Conservation (phyloP, 2,888 invertebrate species). For the Arge pagana region DNA sequence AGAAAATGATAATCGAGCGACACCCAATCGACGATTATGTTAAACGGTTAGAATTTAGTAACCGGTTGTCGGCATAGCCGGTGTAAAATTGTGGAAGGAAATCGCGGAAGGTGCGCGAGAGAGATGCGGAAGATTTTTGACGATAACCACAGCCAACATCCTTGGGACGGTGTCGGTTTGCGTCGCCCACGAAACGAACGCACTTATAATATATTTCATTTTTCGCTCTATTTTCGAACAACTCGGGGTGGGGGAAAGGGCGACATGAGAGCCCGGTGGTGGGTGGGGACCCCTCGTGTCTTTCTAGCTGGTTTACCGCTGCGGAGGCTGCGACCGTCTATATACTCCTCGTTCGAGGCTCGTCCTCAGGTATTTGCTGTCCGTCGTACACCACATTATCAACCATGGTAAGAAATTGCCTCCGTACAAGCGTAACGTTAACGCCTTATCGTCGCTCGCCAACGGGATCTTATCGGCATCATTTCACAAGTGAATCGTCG, state of each 20-base stretch:
- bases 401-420: conserved; percentile 53
- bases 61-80: too few relatives aligned
- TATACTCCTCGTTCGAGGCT: conserved; percentile 49
- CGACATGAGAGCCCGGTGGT: conserved; percentile 2
- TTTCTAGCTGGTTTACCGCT: conserved; percentile 57
- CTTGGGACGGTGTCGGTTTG: conserved; percentile 12
- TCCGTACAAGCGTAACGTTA: too few relatives aligned
- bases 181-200: conserved; percentile 24
- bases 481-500: too few relatives aligned
- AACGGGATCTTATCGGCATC: too few relatives aligned
- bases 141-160: conserved; percentile 6
- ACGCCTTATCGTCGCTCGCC: too few relatives aligned
- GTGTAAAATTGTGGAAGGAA: too few relatives aligned
- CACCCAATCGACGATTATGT: too few relatives aligned
- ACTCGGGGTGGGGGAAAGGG: conserved; percentile 26
- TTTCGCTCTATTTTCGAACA: conserved; percentile 55
- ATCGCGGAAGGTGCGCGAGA: too few relatives aligned
- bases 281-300: conserved; percentile 29
- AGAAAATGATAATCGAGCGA: too few relatives aligned
- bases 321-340: conserved; percentile 46
- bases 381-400: conserved; percentile 45
- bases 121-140: conserved; percentile 14
- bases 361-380: conserved; percentile 52
- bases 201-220: conserved; percentile 58
- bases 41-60: too few relatives aligned